These are phyloP conservation scores for Sceloporus tristichus DNA, from an alignment of 2,113 vertebrate species.

Conservation along the genomic window DNA sequence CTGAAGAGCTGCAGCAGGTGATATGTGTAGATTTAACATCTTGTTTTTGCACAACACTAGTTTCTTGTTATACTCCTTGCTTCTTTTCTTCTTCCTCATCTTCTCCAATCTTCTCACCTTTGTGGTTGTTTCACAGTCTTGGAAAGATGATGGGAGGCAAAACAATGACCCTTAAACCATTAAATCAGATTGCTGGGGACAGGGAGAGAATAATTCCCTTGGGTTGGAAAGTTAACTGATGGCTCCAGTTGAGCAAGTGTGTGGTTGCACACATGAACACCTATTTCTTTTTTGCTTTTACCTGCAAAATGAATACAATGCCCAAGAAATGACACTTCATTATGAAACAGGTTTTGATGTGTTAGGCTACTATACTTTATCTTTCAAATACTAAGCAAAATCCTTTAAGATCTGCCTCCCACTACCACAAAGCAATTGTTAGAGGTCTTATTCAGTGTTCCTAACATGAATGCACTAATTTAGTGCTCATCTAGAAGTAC, in stretches of 20 bases:
- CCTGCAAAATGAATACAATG: background rate
- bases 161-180: background rate
- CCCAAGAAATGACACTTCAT: background rate
- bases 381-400: constrained; percentile 10
- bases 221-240: background rate
- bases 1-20: background rate
- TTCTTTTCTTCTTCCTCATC: background rate
- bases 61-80: constrained; percentile 33
- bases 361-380: background rate
- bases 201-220: background rate
- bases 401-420: background rate
- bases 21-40: background rate
- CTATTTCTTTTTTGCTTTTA: background rate
- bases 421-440: background rate
- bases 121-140: constrained; percentile 14
- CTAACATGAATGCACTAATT: background rate
- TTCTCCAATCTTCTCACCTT: constrained; percentile 28
- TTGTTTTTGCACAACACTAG: constrained; percentile 1
- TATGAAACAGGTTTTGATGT: constrained; percentile 36
- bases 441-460: background rate
- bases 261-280: background rate
- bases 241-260: background rate
- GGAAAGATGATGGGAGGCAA: constrained; percentile 22
- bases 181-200: background rate
- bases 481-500: background rate